Evolutionary conservation across 2,797 vertebrate species (phyloP), one percentile per base, ranked within the genome.

Genomic region (Gallinago stenura): DNA sequence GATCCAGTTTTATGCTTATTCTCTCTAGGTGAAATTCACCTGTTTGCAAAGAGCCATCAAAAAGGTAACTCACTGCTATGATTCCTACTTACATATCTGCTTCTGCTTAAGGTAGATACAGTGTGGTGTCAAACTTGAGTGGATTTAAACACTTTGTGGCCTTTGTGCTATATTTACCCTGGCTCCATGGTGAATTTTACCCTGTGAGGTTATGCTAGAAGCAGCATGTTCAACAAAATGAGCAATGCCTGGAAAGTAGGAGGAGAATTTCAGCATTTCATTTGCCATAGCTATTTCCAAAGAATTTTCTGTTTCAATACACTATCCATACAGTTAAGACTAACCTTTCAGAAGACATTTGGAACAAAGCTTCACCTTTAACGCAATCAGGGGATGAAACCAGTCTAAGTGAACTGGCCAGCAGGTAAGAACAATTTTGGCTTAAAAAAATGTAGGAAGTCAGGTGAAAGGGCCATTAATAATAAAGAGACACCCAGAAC

Each of bases 401-500:
- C 18, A 84, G 70, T 87, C 58, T 82, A 79, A 90, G 70, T 84
- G 85, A 94, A 79, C 83, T 96, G 87, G 80, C 37, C 88, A 93
- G 75, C 64, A 95, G 51, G 83, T 94, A 96, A 66, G 41, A 96
- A 45, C 70, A 79, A 31, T 87, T 51, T 70, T 94, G 85, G 77
- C 87, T 96, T 53, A 88, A 88, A 94, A 94, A 70, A 90, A 84
- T 66, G 85, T 83, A 89, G 93, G 94, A 95, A 94, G 70, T 58
- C 56, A 89, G 70, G 77, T 84, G 88, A 92, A 94, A 91, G 83
- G 70, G 41, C 87, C 77, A 92, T 97, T 97, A 96, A 96, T 95
- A 96, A 97, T 95, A 90, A 91, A 90, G 66, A 96, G 73, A 93
- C 95, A 88, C 73, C 73, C 80, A 93, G 91, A 96, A 96, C 88